A percentile compares a stretch with the other conserved stretches of the same genome.
These are phyloP conservation scores for Caenorhabditis macrosperma DNA, from an alignment of 2,888 invertebrate genomes.

Conservation along the genomic window DNA sequence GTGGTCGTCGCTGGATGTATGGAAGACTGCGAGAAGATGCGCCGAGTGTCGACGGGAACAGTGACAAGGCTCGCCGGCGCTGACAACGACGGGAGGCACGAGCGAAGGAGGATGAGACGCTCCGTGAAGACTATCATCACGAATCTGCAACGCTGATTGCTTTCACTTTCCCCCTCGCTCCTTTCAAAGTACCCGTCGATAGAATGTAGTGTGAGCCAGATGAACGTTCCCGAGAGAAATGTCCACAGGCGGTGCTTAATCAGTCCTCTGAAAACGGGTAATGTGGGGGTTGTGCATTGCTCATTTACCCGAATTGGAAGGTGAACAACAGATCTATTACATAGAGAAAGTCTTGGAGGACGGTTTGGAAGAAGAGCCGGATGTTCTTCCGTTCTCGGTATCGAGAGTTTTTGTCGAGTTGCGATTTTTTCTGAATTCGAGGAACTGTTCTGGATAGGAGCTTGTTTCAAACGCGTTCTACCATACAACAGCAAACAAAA, in stretches of 20 bases:
- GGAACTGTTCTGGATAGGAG: neutral
- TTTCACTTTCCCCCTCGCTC: neutral
- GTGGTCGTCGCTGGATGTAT: neutral
- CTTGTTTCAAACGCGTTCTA: too few species aligned
- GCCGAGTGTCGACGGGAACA: too few species aligned
- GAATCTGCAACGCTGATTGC: neutral
- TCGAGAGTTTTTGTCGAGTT: slow-evolving; percentile 8
- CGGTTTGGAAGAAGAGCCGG: slow-evolving; percentile 41
- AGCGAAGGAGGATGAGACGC: neutral
- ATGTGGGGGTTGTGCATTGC: neutral
- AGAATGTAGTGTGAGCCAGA: slow-evolving; percentile 35
- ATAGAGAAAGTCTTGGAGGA: slow-evolving; percentile 34
- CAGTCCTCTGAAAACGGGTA: neutral
- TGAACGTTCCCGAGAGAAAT: slow-evolving; percentile 39
- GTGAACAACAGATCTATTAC: slow-evolving; percentile 31
- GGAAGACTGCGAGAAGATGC: too few species aligned
- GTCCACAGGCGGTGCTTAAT: slow-evolving; percentile 21
- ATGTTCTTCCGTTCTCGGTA: slow-evolving; percentile 8
- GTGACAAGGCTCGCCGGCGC: neutral
- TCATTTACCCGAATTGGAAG: slow-evolving; percentile 7
- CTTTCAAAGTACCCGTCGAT: slow-evolving; percentile 28
- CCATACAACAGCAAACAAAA: too few species aligned
- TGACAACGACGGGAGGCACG: neutral
- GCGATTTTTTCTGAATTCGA: slow-evolving; percentile 15
- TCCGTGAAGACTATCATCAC: slow-evolving; percentile 33